Base-by-base conservation (phyloP, 2,113 vertebrate genomes). In the Oreochromis aureus region DNA sequence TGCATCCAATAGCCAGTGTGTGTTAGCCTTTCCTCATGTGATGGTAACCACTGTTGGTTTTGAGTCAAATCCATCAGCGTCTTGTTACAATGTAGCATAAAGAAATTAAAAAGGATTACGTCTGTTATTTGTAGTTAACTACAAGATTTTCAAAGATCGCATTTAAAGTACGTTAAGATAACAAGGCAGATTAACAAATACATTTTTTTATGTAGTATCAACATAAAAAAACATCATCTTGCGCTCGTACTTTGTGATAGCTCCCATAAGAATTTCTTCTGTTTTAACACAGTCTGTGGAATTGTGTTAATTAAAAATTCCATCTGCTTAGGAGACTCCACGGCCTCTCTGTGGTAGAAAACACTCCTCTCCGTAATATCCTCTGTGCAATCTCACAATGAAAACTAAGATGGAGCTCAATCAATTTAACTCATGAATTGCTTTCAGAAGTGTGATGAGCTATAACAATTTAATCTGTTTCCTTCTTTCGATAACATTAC, bases 281-380 rank as follows among this genome's bases (percentile, higher is more conserved):
- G 90, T 91, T 91, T 93, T 89, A 92, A 93, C 90, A 83, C 84
- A 92, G 91, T 92, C 91, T 86, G 86, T 90, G 90, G 89, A 89
- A 90, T 93, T 92, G 87, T 91, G 91, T 93, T 95, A 93, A 95
- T 95, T 95, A 94, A 94, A 93, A 92, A 89, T 86, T 91, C 94
- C 94, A 95, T 95, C 94, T 95, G 95, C 94, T 94, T 90, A 63
- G 61, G 93, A 94, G 93, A 92, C 94, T 88, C 81, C 80, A 83
- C 27, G 46, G 88, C 85, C 84, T 91, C 86, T 90, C 85, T 66
- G 81, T 71, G 92, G 93, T 91, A 58, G 89, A 91, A 94, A 94
- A 90, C 90, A 90, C 91, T 53, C 76, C 86, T 91, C 90, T 89
- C 84, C 73, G 4, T 90, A 86, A 87, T 87, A 91, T 90, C 89